These are phyloP conservation scores for Amazona guildingii DNA, from an alignment of 2,113 vertebrate genomes.

Conservation along the genomic window DNA sequence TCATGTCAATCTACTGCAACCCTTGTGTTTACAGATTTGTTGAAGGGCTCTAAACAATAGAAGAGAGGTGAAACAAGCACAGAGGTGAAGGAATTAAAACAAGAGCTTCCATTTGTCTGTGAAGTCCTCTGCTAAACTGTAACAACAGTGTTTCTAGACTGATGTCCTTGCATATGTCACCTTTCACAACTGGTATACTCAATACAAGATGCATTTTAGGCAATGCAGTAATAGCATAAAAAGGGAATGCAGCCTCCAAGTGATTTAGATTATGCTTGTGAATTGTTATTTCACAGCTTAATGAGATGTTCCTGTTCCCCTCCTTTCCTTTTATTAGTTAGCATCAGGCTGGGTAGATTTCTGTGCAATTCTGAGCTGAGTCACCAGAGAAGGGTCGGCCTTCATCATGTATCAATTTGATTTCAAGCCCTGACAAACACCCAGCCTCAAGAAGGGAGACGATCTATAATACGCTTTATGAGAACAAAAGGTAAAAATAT, in stretches of 20 bases:
- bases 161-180: not conserved
- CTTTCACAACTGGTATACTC: conserved; percentile 6
- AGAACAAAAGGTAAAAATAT: conserved; percentile 41
- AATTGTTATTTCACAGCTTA: conserved; percentile 55
- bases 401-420: conserved; percentile 43
- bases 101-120: not conserved
- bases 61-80: not conserved
- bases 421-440: conserved; percentile 62
- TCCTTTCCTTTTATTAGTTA: conserved; percentile 57
- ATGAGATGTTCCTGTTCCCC: conserved; percentile 7
- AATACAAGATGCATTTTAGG: conserved; percentile 11
- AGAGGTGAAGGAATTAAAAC: not conserved
- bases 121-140: conserved; percentile 22
- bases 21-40: not conserved
- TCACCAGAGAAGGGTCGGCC: not conserved
- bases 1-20: not conserved
- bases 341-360: conserved; percentile 43
- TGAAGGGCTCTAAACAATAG: not conserved
- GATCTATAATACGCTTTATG: conserved; percentile 16
- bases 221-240: conserved; percentile 27
- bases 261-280: conserved; percentile 31
- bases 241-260: not conserved
- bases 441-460: not conserved
- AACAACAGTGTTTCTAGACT: not conserved
- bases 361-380: conserved; percentile 46